phyloP scores from a whole-genome alignment of 2,888 invertebrate genomes.

The Trissolcus brochymenae region DNA sequence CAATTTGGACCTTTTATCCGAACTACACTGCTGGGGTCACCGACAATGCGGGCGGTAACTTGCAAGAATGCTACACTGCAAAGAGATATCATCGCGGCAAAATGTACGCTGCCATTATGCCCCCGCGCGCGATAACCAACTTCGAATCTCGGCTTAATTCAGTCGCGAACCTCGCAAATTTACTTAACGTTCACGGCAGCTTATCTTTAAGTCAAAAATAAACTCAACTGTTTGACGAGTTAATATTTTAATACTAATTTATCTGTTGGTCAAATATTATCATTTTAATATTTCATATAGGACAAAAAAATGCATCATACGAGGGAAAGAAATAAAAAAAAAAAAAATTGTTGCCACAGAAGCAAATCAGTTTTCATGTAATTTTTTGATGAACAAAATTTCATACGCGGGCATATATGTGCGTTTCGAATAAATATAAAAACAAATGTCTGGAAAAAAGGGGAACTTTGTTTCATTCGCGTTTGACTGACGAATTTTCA shows the following conservation, averaged over 20 bases:
- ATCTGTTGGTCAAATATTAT: no score
- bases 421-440: constrained; percentile 17
- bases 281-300: background rate
- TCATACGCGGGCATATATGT: constrained; percentile 2
- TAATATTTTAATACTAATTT: constrained; percentile 26
- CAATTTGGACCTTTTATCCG: constrained; percentile 49
- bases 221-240: constrained; percentile 29
- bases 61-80: constrained; percentile 63
- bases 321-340: background rate
- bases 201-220: constrained; percentile 40
- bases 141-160: constrained; percentile 47
- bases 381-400: constrained; percentile 5
- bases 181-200: constrained; percentile 34
- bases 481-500: constrained; percentile 19
- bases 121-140: constrained; percentile 37
- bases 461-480: constrained; percentile 20
- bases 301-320: background rate
- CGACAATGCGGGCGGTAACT: constrained; percentile 64
- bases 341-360: constrained; percentile 3
- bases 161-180: constrained; percentile 47
- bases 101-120: constrained; percentile 40
- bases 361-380: background rate
- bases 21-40: constrained; percentile 65
- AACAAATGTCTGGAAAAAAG: constrained; percentile 20
- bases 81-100: constrained; percentile 48